A percentile compares a stretch with the other conserved stretches of the same genome.
Conservation (phyloP, 2,888 invertebrate genomes). For the Ctena decussata region DNA sequence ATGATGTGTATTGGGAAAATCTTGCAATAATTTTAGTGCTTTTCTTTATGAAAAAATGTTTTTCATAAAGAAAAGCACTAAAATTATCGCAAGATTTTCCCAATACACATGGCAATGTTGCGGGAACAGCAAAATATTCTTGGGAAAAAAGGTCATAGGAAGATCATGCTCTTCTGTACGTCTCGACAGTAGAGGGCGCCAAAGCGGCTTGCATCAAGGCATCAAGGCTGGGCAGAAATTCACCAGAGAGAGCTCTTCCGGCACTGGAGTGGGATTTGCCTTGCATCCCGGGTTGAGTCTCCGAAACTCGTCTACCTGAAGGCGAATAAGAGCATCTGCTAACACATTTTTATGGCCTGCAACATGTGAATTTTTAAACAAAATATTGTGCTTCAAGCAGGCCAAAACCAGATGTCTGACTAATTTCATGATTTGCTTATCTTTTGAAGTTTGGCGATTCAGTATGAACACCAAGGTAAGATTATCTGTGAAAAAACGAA, state of each 20-base stretch:
- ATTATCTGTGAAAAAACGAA: too few relatives aligned
- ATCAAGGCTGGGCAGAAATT: conserved; percentile 15
- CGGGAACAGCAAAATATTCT: too few relatives aligned
- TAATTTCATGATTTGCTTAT: neutral
- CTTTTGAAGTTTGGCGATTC: neutral
- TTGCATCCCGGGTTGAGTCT: neutral
- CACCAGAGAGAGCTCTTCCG: neutral
- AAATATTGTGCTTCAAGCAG: neutral
- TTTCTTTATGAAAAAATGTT: too few relatives aligned
- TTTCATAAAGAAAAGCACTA: too few relatives aligned
- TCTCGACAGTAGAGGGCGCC: conserved; percentile 3
- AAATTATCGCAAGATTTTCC: too few relatives aligned
- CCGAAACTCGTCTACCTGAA: neutral
- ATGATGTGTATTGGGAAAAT: too few relatives aligned
- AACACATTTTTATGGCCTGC: neutral
- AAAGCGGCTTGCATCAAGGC: neutral
- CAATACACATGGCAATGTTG: too few relatives aligned
- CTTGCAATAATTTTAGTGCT: too few relatives aligned
- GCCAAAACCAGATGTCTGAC: neutral
- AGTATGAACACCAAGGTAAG: neutral
- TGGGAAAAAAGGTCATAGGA: neutral
- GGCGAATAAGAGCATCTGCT: conserved; percentile 21
- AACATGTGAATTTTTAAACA: neutral
- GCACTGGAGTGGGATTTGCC: neutral
- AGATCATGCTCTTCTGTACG: conserved; percentile 7